A percentile compares a stretch with the other conserved stretches of the same genome.
Evolutionary conservation across 2,888 invertebrate species (phyloP).

Genomic region (Trissoscelio sp.): DNA sequence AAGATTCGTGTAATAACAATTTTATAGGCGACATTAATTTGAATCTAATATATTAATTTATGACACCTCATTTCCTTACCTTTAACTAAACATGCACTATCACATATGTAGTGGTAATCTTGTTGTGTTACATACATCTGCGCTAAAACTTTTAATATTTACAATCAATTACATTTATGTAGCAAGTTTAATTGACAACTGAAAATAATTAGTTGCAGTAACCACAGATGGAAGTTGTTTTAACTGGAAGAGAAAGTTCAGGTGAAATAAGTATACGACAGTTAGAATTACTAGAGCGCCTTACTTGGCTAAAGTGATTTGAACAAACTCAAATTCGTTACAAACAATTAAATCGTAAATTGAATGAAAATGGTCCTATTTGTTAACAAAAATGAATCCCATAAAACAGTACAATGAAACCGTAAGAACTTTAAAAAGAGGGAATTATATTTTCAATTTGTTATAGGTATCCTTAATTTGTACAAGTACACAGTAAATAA

Average conservation of each 20-base stretch:
- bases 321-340: conserved; percentile 38
- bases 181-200: conserved; percentile 25
- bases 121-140: background rate
- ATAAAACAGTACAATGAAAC: too few relatives aligned
- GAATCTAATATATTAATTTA: background rate
- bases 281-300: conserved; percentile 31
- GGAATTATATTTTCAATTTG: too few relatives aligned
- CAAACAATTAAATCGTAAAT: conserved; percentile 29
- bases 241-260: conserved; percentile 33
- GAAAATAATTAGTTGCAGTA: conserved; percentile 22
- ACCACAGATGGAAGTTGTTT: conserved; percentile 40
- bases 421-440: too few relatives aligned
- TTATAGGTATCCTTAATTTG: too few relatives aligned
- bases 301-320: conserved; percentile 29
- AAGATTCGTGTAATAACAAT: background rate
- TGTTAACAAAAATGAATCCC: background rate
- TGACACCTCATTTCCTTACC: too few relatives aligned
- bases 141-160: conserved; percentile 11
- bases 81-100: background rate
- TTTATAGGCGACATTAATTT: background rate
- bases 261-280: conserved; percentile 23
- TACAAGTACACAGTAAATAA: too few relatives aligned
- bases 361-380: background rate
- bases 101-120: background rate
- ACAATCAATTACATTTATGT: conserved; percentile 5